A percentile compares a stretch with the other conserved stretches of the same genome.
Conservation (phyloP, 2,888 invertebrate species). For the Pomacea canaliculata region DNA sequence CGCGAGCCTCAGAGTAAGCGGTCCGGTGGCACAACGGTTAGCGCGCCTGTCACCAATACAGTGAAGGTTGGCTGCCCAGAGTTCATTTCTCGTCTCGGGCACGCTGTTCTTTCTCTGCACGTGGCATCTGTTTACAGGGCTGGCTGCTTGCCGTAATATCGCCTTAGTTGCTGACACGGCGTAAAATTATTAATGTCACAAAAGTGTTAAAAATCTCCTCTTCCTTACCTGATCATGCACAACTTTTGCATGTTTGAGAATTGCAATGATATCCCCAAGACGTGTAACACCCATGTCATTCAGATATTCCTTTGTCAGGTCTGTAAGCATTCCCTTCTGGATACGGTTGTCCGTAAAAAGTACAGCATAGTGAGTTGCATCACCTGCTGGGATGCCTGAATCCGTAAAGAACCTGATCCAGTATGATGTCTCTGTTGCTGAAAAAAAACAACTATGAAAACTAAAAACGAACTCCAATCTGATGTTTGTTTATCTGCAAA, state of each 20-base stretch:
- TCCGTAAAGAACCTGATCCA: slow-evolving; percentile 91
- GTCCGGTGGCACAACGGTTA: too few species aligned
- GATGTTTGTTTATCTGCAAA: background rate
- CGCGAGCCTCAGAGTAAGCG: too few species aligned
- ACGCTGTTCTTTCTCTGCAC: too few species aligned
- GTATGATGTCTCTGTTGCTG: slow-evolving; percentile 56
- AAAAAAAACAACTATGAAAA: background rate
- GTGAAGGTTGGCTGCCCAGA: too few species aligned
- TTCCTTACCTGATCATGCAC: slow-evolving; percentile 71
- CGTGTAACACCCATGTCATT: slow-evolving; percentile 87
- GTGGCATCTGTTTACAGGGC: too few species aligned
- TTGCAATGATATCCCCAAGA: slow-evolving; percentile 78
- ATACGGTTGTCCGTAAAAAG: slow-evolving; percentile 90
- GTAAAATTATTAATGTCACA: too few species aligned
- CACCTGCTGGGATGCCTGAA: slow-evolving; percentile 85
- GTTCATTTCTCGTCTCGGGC: too few species aligned
- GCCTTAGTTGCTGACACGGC: too few species aligned
- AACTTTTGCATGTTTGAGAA: slow-evolving; percentile 76
- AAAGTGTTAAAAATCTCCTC: too few species aligned
- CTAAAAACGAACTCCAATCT: background rate
- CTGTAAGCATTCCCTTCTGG: slow-evolving; percentile 86
- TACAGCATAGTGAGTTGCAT: slow-evolving; percentile 86
- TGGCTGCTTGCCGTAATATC: too few species aligned
- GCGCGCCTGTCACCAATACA: too few species aligned
- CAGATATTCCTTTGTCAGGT: slow-evolving; percentile 87